Conservation (phyloP, 2,888 invertebrate species). For the Schizotus pectinicornis region DNA sequence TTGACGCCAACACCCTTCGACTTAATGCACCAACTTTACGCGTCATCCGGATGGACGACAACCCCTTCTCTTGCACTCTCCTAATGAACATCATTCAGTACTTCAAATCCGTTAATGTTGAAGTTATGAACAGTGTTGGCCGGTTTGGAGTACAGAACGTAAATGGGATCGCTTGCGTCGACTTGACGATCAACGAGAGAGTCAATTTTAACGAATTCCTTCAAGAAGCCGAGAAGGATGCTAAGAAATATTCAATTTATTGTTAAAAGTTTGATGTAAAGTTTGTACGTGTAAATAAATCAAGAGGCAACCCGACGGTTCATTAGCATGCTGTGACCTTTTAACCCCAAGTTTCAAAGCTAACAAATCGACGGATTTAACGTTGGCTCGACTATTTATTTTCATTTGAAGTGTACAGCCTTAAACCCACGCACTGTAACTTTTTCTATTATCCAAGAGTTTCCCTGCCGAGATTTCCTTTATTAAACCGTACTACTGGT, state of each 20-base stretch:
- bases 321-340: too few relatives aligned
- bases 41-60: slow-evolving; percentile 48
- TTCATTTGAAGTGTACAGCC: too few relatives aligned
- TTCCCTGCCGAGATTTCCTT: too few relatives aligned
- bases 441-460: too few relatives aligned
- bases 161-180: slow-evolving; percentile 51
- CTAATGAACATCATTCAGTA: slow-evolving; percentile 46
- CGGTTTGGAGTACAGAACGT: slow-evolving; percentile 51
- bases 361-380: too few relatives aligned
- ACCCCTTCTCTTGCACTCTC: slow-evolving; percentile 48
- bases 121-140: slow-evolving; percentile 39
- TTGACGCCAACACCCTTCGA: slow-evolving; percentile 46
- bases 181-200: slow-evolving; percentile 34
- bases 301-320: too few relatives aligned
- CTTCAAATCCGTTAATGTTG: slow-evolving; percentile 44
- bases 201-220: slow-evolving; percentile 44
- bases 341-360: too few relatives aligned
- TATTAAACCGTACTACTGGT: too few relatives aligned
- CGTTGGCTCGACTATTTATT: too few relatives aligned
- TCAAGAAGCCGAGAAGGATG: slow-evolving; percentile 37
- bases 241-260: slow-evolving; percentile 28
- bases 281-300: too few relatives aligned
- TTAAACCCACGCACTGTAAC: too few relatives aligned
- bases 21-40: slow-evolving; percentile 46
- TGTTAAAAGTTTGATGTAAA: slow-evolving; percentile 22